A percentile compares a stretch with the other conserved stretches of the same genome.
Evolutionary conservation across 2,113 vertebrate species (phyloP).

Genomic region (Pycnonotus jocosus): DNA sequence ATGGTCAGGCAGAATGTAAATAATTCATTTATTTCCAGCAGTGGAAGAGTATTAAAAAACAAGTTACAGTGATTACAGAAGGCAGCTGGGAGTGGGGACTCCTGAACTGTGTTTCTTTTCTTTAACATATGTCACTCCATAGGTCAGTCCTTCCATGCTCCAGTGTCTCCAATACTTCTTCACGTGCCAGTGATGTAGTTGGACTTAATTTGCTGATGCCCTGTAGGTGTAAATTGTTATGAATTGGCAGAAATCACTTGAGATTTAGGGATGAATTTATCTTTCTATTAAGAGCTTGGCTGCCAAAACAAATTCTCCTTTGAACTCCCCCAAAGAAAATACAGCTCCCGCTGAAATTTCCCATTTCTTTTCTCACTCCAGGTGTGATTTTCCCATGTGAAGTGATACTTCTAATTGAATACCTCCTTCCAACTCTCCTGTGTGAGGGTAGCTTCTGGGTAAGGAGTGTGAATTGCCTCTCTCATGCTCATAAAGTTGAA

Average conservation of each 20-base stretch:
- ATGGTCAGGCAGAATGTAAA: constrained; percentile 32
- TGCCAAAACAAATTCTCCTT: constrained; percentile 28
- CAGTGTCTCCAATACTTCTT: background rate
- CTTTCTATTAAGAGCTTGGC: constrained; percentile 38
- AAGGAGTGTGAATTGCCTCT: constrained; percentile 22
- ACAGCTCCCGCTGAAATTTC: constrained; percentile 32
- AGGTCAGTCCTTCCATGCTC: constrained; percentile 6
- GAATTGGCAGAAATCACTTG: constrained; percentile 49
- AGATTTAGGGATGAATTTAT: constrained; percentile 48
- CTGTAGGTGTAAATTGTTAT: constrained; percentile 56
- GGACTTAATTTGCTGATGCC: constrained; percentile 47
- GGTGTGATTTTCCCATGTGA: constrained; percentile 10
- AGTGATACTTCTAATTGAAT: constrained; percentile 37
- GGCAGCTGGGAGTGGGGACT: background rate
- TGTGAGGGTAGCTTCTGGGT: background rate
- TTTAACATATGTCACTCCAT: background rate
- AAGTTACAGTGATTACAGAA: constrained; percentile 9
- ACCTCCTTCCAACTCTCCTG: background rate
- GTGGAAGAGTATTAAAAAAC: constrained; percentile 30
- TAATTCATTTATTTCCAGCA: constrained; percentile 52
- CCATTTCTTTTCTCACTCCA: background rate
- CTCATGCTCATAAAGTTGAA: constrained; percentile 42
- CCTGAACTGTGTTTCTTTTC: constrained; percentile 18
- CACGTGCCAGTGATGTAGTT: constrained; percentile 6
- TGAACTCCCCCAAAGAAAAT: background rate